Percentiles rank a stretch among this genome's conserved stretches.
phyloP scores from a whole-genome alignment of 64 coral and sea anemone species.

The Montipora efflorescens region DNA sequence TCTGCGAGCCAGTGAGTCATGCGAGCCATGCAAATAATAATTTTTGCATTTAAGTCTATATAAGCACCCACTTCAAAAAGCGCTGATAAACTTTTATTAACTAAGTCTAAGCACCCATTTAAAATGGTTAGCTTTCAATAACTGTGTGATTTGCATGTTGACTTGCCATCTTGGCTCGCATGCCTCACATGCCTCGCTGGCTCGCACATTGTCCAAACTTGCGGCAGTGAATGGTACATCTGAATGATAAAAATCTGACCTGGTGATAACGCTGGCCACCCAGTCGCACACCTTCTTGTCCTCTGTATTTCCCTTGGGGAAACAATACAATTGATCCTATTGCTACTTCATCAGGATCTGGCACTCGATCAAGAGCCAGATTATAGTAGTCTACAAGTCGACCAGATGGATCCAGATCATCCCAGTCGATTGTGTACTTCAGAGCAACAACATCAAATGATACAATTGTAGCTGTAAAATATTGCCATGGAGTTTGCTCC shows the following conservation, averaged over 20 bases:
- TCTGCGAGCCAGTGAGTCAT: too few species aligned
- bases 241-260: conserved; percentile 31
- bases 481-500: conserved; percentile 83
- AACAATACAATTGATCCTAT: conserved; percentile 90
- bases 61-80: too few species aligned
- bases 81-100: too few species aligned
- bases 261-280: conserved; percentile 92
- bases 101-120: too few species aligned
- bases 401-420: conserved; percentile 92
- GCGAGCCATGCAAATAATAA: too few species aligned
- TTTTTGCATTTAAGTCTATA: too few species aligned
- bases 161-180: too few species aligned
- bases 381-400: conserved; percentile 89
- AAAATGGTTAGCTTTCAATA: too few species aligned
- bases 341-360: conserved; percentile 89
- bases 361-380: conserved; percentile 89
- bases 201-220: too few species aligned
- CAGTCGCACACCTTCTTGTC: conserved; percentile 88
- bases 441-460: conserved; percentile 72
- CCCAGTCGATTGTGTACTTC: conserved; percentile 87
- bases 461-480: conserved; percentile 96
- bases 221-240: background rate
- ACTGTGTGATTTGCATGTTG: too few species aligned
- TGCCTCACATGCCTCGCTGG: too few species aligned
- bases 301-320: conserved; percentile 82